Evolutionary conservation across 2,113 vertebrate genomes (phyloP).

Genomic region (Ibidorhyncha struthersii): DNA sequence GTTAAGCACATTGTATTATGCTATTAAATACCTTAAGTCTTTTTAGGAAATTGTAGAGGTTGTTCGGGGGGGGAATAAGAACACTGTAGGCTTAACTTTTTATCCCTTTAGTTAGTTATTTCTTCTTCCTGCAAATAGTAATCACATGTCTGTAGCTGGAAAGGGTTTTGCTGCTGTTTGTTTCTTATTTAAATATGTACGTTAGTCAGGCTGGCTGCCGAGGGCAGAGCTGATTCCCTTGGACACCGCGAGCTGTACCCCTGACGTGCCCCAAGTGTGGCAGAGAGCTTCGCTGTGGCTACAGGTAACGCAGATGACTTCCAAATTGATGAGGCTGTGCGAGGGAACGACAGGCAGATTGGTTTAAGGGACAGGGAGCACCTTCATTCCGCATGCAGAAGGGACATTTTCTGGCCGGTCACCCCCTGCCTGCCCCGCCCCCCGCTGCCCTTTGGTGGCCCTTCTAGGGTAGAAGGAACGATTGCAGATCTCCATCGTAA

Average conservation of each 20-base stretch:
- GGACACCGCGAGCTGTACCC: fast-evolving
- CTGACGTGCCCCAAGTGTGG: fast-evolving
- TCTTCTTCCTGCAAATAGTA: not conserved
- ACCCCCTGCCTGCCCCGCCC: fast-evolving
- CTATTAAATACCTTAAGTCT: not conserved
- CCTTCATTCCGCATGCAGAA: fast-evolving
- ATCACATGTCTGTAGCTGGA: not conserved
- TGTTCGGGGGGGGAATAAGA: not conserved
- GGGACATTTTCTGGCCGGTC: not conserved
- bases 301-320: not conserved
- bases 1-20: not conserved
- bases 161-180: not conserved
- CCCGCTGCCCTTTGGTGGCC: fast-evolving
- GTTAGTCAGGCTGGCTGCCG: not conserved
- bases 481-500: not conserved
- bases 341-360: not conserved
- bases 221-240: not conserved
- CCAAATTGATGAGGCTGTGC: not conserved
- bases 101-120: not conserved
- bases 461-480: not conserved
- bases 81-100: not conserved
- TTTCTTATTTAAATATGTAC: not conserved
- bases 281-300: not conserved
- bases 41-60: not conserved
- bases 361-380: not conserved